These are phyloP conservation scores for Archilochus colubris DNA, from an alignment of 2,113 vertebrate species.

Conservation along the genomic window DNA sequence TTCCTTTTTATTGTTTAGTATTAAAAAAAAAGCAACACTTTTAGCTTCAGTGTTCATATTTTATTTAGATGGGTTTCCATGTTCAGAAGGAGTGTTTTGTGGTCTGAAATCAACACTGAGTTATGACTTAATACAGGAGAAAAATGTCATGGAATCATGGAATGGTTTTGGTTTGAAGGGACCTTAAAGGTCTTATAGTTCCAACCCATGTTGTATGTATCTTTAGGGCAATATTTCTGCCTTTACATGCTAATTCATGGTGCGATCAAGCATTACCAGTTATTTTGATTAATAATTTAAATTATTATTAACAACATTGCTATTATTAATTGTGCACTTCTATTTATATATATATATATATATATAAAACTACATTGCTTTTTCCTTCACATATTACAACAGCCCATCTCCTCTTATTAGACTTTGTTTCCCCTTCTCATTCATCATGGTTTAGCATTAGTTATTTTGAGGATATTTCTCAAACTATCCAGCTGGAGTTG, in stretches of 20 bases:
- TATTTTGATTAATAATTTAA: background rate
- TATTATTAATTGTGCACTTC: background rate
- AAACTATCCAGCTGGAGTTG: background rate
- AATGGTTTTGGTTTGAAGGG: no score
- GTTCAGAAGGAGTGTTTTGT: background rate
- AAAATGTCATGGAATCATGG: background rate
- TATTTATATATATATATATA: background rate
- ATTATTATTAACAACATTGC: background rate
- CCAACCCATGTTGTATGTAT: background rate
- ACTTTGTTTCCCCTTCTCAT: background rate
- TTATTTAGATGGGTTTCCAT: background rate
- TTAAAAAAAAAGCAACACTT: background rate
- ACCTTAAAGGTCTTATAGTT: no score
- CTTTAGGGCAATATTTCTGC: background rate
- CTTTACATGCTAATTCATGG: background rate
- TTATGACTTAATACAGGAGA: background rate
- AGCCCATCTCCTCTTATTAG: background rate
- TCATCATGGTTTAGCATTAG: background rate
- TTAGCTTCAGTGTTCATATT: background rate
- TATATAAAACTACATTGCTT: background rate
- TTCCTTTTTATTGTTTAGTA: background rate
- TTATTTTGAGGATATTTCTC: background rate
- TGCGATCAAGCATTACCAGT: background rate
- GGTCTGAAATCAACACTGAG: background rate
- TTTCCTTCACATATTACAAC: background rate